These are phyloP conservation scores for Dendroctonus ponderosae DNA, from an alignment of 1,140 invertebrate species.

Conservation along the genomic window DNA sequence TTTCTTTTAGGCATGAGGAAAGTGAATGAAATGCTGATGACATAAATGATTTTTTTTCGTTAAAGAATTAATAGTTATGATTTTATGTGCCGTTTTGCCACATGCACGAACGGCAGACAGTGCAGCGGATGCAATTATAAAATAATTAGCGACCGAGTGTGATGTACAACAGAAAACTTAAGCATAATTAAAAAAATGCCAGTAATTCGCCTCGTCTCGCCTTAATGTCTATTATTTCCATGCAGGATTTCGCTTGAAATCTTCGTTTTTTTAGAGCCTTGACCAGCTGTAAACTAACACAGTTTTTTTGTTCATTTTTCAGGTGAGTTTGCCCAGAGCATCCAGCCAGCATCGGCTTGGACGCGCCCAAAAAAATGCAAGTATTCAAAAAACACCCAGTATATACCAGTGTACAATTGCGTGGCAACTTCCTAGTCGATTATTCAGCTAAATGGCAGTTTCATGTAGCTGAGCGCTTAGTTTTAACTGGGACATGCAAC, in stretches of 20 bases:
- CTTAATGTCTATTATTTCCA: conserved; percentile 11
- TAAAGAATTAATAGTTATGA: neutral
- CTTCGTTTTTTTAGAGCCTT: too few relatives aligned
- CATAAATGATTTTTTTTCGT: too few relatives aligned
- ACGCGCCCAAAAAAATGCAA: too few relatives aligned
- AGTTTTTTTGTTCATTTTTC: conserved; percentile 14
- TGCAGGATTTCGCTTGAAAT: neutral
- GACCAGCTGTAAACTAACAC: too few relatives aligned
- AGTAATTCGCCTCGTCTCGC: conserved; percentile 6
- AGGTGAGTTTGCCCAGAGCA: neutral
- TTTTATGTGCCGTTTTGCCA: conserved; percentile 17
- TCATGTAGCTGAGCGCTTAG: conserved; percentile 4
- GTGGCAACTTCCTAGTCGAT: neutral
- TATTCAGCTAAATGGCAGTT: conserved; percentile 1
- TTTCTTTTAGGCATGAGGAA: too few relatives aligned
- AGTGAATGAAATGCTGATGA: too few relatives aligned
- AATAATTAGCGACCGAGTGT: conserved; percentile 15
- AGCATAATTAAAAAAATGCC: conserved; percentile 21
- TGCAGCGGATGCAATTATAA: conserved; percentile 25
- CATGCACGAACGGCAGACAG: conserved; percentile 8
- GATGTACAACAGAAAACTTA: conserved; percentile 12
- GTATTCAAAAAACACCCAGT: too few relatives aligned
- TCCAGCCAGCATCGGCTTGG: too few relatives aligned
- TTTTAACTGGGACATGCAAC: conserved; percentile 3
- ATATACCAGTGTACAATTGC: neutral